Conservation (phyloP, 2,113 vertebrate genomes). For the Gambusia affinis region DNA sequence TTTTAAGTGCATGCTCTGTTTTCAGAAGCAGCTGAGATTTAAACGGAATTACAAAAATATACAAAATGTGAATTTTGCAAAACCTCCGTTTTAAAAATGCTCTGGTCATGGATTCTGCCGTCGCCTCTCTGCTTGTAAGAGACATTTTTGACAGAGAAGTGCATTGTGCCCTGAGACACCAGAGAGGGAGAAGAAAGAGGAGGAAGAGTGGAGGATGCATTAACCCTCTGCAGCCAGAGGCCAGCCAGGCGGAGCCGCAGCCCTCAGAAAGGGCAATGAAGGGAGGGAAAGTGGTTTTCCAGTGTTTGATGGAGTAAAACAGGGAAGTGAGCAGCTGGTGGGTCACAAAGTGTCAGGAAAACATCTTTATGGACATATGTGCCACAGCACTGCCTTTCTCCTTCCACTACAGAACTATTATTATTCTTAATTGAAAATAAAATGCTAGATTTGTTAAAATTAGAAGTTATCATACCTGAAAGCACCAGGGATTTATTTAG, state of each 20-base stretch:
- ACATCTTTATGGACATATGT: background rate
- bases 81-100: too few species aligned
- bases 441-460: background rate
- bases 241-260: constrained; percentile 1
- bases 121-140: background rate
- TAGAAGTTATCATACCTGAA: background rate
- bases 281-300: constrained; percentile 26
- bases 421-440: background rate
- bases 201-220: constrained; percentile 38
- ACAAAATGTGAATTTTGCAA: too few species aligned
- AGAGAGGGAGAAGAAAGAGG: constrained; percentile 1
- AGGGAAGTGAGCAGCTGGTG: constrained; percentile 5
- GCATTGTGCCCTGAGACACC: constrained; percentile 19
- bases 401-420: background rate
- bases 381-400: background rate
- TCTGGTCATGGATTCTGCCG: background rate
- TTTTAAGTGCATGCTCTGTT: too few species aligned
- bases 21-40: too few species aligned
- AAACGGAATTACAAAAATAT: too few species aligned
- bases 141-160: background rate
- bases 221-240: constrained; percentile 55
- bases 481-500: background rate
- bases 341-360: background rate
- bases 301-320: constrained; percentile 3
- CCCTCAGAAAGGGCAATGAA: background rate